Percentiles rank a stretch among this genome's conserved stretches.
phyloP scores from a whole-genome alignment of 2,113 vertebrate species.

The Hypanus sabinus region DNA sequence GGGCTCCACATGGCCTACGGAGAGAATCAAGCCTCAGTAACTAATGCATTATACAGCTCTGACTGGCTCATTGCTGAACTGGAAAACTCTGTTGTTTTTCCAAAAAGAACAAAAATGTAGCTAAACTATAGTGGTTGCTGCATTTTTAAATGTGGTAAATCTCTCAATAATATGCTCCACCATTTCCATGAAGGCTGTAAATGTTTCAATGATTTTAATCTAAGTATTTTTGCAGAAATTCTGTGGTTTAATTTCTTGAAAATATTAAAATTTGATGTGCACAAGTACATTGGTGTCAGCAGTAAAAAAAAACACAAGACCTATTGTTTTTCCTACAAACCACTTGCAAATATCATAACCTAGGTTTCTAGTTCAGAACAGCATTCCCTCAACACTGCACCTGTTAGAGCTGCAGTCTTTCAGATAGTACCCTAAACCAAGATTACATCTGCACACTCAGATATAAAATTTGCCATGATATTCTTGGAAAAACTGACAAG shows the following conservation, averaged over 20 bases:
- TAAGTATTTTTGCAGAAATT: neutral
- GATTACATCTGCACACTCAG: neutral
- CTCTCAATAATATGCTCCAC: neutral
- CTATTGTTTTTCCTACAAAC: neutral
- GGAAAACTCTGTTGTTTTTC: neutral
- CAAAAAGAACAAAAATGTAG: neutral
- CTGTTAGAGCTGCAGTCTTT: neutral
- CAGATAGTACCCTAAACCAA: too few species aligned
- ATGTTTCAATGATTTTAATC: neutral
- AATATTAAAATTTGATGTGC: too few species aligned
- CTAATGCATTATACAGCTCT: neutral
- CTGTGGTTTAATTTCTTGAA: neutral
- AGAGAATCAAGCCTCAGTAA: neutral
- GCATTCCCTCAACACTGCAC: neutral
- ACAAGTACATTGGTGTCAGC: neutral
- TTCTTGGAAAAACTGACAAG: neutral
- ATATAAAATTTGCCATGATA: neutral
- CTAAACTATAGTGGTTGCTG: neutral
- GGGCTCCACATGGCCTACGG: neutral
- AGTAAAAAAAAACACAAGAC: neutral
- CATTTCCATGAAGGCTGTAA: neutral
- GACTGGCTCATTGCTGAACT: neutral
- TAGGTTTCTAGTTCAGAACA: neutral
- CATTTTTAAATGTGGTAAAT: neutral
- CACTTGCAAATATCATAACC: neutral